These are phyloP conservation scores for Dryococelus australis DNA, from an alignment of 2,888 invertebrate genomes.

Conservation along the genomic window DNA sequence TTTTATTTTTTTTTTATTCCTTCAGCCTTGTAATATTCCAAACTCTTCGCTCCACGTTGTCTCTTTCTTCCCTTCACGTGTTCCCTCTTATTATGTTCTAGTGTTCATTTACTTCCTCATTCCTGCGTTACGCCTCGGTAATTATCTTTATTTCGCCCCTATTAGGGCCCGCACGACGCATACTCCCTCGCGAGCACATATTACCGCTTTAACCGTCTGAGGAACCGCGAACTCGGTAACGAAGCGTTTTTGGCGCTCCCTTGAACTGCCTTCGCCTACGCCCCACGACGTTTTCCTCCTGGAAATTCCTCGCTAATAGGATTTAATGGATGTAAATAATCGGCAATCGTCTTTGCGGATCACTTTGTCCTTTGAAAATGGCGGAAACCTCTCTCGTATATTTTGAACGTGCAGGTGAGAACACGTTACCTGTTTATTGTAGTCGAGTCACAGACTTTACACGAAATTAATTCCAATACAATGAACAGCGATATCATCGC, in stretches of 20 bases:
- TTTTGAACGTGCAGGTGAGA: too few species aligned
- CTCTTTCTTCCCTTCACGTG: not conserved
- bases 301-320: slow-evolving; percentile 6
- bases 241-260: not conserved
- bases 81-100: slow-evolving; percentile 25
- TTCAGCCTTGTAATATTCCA: slow-evolving; percentile 27
- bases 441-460: too few species aligned
- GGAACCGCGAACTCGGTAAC: not conserved
- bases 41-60: not conserved
- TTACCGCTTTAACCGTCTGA: not conserved
- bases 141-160: slow-evolving; percentile 28
- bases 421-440: too few species aligned
- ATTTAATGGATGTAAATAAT: not conserved
- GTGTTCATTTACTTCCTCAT: slow-evolving; percentile 23
- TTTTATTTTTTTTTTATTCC: not conserved
- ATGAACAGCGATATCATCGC: too few species aligned
- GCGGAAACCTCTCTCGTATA: too few species aligned
- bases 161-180: not conserved
- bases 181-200: not conserved
- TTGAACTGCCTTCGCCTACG: not conserved
- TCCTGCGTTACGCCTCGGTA: slow-evolving; percentile 13
- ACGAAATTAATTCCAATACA: too few species aligned
- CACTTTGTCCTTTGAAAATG: not conserved
- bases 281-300: not conserved
- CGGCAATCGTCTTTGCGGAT: not conserved